Evolutionary conservation across 2,797 vertebrate genomes (phyloP).

Genomic region (Alcedo quadribrachys): DNA sequence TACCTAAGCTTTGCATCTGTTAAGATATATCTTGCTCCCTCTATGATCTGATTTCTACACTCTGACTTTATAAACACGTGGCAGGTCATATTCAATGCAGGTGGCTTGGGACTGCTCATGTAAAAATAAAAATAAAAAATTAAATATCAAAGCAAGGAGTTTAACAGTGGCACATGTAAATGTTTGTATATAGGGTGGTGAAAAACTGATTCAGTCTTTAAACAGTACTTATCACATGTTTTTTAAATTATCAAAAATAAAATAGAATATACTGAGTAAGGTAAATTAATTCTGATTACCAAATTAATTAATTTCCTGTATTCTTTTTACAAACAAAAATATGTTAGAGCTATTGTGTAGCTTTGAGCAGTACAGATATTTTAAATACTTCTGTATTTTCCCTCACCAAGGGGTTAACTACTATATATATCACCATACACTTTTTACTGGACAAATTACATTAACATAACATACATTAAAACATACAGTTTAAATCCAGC

Average conservation of each 20-base stretch:
- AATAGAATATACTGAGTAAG: slow-evolving; percentile 49
- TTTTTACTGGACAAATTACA: background rate
- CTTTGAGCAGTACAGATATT: background rate
- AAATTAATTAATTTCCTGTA: slow-evolving; percentile 22
- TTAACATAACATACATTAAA: background rate
- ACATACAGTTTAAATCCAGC: background rate
- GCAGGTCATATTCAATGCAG: slow-evolving; percentile 16
- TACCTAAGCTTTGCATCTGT: slow-evolving; percentile 16
- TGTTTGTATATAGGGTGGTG: background rate
- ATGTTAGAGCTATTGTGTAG: background rate
- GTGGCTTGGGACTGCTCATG: background rate
- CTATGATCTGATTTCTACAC: background rate
- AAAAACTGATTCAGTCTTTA: slow-evolving; percentile 22
- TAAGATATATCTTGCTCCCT: slow-evolving; percentile 14
- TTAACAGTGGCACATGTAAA: slow-evolving; percentile 46
- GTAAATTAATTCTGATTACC: slow-evolving; percentile 65
- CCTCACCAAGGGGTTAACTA: background rate
- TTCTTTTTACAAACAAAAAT: background rate
- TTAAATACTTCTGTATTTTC: background rate
- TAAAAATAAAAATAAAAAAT: background rate
- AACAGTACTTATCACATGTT: background rate
- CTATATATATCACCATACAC: background rate
- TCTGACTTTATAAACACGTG: slow-evolving; percentile 7
- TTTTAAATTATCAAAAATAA: slow-evolving; percentile 54
- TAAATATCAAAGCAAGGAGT: background rate